Evolutionary conservation across 2,797 vertebrate genomes (phyloP).

Genomic region (Benthosema pterotum): DNA sequence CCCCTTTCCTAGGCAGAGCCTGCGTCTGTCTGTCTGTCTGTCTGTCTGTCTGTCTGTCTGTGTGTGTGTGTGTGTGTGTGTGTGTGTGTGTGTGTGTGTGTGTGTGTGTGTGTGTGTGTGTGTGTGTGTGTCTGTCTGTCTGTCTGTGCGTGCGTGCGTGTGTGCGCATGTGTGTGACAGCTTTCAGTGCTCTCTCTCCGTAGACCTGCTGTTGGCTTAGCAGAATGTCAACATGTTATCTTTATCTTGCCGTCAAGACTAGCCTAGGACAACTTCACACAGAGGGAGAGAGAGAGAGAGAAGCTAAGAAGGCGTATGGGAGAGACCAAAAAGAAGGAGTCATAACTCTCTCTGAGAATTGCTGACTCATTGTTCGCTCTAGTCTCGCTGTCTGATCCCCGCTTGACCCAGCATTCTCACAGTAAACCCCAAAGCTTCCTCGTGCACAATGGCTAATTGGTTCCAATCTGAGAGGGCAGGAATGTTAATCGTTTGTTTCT

Average conservation of each 20-base stretch:
- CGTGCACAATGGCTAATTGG: not conserved
- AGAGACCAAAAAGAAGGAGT: too few species aligned
- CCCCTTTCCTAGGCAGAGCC: not conserved
- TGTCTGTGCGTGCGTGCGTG: not conserved
- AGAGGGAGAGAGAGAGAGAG: not conserved
- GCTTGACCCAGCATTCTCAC: not conserved
- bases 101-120: conserved; percentile 3
- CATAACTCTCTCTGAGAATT: too few species aligned
- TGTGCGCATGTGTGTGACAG: not conserved
- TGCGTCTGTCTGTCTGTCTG: not conserved
- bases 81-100: not conserved
- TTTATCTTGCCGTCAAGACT: too few species aligned
- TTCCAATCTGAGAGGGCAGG: not conserved
- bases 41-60: not conserved
- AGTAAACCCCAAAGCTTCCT: not conserved
- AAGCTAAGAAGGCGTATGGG: too few species aligned
- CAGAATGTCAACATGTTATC: not conserved
- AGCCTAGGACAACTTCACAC: too few species aligned
- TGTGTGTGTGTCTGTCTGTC: not conserved
- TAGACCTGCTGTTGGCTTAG: not conserved
- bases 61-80: not conserved
- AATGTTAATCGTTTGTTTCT: not conserved
- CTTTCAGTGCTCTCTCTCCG: not conserved
- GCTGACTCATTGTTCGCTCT: conserved; percentile 5
- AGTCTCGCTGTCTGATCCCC: conserved; percentile 1